Evolutionary conservation across 2,797 vertebrate genomes (phyloP).

Genomic region (Cyclura pinguis): DNA sequence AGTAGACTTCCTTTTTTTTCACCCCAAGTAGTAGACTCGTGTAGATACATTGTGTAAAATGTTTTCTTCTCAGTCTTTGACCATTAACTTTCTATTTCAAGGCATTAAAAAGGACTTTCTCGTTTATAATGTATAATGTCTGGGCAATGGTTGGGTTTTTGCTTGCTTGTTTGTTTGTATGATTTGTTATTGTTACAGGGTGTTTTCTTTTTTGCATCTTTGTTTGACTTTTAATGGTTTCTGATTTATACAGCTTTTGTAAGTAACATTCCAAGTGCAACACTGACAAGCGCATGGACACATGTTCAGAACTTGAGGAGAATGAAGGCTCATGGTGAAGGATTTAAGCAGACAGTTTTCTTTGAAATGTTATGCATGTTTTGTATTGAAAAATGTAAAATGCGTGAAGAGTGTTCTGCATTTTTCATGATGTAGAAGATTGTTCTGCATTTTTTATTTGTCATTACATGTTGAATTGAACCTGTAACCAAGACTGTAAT

Average conservation of each 20-base stretch:
- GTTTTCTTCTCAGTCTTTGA: conserved; percentile 76
- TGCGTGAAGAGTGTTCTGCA: conserved; percentile 62
- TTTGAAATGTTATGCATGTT: conserved; percentile 71
- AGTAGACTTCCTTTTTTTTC: conserved; percentile 62
- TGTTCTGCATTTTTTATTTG: conserved; percentile 69
- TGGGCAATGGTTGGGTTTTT: conserved; percentile 73
- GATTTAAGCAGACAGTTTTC: conserved; percentile 68
- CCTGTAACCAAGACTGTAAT: conserved; percentile 72
- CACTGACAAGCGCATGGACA: conserved; percentile 70
- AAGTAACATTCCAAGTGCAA: conserved; percentile 65
- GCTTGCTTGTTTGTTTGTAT: conserved; percentile 6
- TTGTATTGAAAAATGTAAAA: conserved; percentile 54
- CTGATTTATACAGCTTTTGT: conserved; percentile 68
- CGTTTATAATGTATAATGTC: conserved; percentile 70
- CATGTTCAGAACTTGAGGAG: conserved; percentile 68
- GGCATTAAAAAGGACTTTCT: conserved; percentile 81
- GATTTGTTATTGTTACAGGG: conserved; percentile 69
- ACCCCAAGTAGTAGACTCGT: conserved; percentile 68
- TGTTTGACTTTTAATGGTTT: conserved; percentile 64
- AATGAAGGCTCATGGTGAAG: conserved; percentile 70
- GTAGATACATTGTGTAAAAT: conserved; percentile 79
- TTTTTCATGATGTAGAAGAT: conserved; percentile 69
- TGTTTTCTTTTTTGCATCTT: conserved; percentile 65
- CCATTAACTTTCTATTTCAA: conserved; percentile 76
- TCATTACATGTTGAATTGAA: conserved; percentile 69